Percentiles rank a stretch among this genome's conserved stretches.
These are phyloP conservation scores for Drosophila picticornis DNA, from an alignment of 2,888 invertebrate genomes.

Conservation along the genomic window DNA sequence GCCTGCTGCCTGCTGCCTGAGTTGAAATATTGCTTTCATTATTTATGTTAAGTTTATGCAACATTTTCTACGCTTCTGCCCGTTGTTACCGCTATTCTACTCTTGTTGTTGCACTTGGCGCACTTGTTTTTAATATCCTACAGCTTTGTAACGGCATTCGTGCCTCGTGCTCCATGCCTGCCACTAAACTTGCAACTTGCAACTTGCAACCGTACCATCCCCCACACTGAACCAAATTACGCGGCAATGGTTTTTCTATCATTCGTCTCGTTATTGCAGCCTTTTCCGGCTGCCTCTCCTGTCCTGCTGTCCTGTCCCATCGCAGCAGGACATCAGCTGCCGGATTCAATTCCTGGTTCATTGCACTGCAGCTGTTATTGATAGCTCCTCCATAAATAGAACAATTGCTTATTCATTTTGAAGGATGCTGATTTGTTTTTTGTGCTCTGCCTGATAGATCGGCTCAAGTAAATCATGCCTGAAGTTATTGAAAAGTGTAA, in stretches of 20 bases:
- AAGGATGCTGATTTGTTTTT: constrained; percentile 21
- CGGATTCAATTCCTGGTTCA: constrained; percentile 54
- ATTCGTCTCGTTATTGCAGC: constrained; percentile 69
- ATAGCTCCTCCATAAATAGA: constrained; percentile 38
- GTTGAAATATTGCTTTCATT: constrained; percentile 79
- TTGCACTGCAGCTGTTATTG: constrained; percentile 44
- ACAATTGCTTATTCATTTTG: constrained; percentile 22
- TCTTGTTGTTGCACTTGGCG: constrained; percentile 50
- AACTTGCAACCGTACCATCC: constrained; percentile 36
- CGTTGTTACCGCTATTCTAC: constrained; percentile 16
- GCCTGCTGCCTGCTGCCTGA: constrained; percentile 18
- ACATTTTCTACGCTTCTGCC: constrained; percentile 61
- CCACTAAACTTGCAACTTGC: constrained; percentile 12
- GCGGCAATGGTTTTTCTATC: constrained; percentile 70
- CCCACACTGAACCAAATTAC: constrained; percentile 53
- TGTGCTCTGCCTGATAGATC: constrained; percentile 3
- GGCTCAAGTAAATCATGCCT: constrained; percentile 24
- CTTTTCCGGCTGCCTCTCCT: not conserved
- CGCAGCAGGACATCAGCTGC: constrained; percentile 19
- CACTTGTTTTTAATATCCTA: constrained; percentile 82
- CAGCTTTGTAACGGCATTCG: constrained; percentile 77
- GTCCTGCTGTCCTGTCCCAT: not conserved
- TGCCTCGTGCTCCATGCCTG: constrained; percentile 38
- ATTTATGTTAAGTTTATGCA: constrained; percentile 76
- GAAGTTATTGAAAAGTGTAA: constrained; percentile 31